Base-by-base conservation (phyloP, 2,797 vertebrate genomes). In the Pteropus rufus region DNA sequence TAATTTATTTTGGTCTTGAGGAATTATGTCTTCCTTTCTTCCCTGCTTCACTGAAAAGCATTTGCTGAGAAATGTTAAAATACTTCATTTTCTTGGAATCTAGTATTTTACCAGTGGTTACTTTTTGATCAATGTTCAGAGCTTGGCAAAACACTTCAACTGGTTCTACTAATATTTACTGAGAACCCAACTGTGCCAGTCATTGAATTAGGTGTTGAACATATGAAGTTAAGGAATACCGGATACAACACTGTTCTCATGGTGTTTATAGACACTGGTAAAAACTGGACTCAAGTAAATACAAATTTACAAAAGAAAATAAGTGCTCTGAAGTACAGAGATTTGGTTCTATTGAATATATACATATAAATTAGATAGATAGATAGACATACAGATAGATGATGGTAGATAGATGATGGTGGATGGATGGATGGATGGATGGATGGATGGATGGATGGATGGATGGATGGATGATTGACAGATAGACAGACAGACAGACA, bases 11-110 rank as follows among this genome's bases (percentile, higher is more conserved):
- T 54, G 24, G 41, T 72, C 34, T 77, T 76, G 24, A 89, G n/a
- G 46, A 91, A 89, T 41, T 60, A 85, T 70, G 44, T n/a, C 62
- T 97, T 94, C 16, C 56, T 92, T 82, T 67, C 14, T 49, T 56
- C 31, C 29, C 21, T 86, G 73, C 29, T 58, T 70, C 49, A 85
- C 64, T 94, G 86, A 90, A 87, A 54, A 93, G 29, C 60, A 87
- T 64, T 87, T 93, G 56, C 21, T 81, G n/a, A 69, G 52, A 94
- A 88, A 81, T 85, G 24, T 75, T 36, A n/a, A 95, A 85, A 88
- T 54, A 64, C 14, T 10, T 95, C 3, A 39, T 70, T 88, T 95
- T 70, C 87, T 93, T 92, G 56, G 60, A 87, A 77, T 86, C 41
- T 67, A 75, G 39, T 91, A 39, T 92, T 92, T 95, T 92, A 18